Percentiles rank a stretch among this genome's conserved stretches.
Evolutionary conservation across 2,797 vertebrate genomes (phyloP).

Genomic region (Oreochromis grahami): DNA sequence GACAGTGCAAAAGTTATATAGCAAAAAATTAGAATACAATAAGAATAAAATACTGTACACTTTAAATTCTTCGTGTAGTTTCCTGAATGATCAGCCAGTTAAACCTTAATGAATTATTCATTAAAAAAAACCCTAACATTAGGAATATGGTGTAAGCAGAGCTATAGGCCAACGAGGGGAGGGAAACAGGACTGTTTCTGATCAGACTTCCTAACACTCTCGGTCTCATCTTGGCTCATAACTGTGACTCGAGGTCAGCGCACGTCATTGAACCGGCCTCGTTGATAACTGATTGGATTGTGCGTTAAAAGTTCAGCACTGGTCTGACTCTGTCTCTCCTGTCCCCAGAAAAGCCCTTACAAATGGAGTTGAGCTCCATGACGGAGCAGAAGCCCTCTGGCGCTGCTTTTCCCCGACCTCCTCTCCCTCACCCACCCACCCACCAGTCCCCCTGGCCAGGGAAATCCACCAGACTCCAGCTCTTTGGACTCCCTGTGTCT

Average conservation of each 20-base stretch:
- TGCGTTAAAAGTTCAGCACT: conserved; percentile 12
- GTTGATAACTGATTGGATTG: conserved; percentile 41
- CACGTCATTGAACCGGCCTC: background rate
- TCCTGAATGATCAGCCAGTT: background rate
- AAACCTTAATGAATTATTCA: background rate
- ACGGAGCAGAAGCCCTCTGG: conserved; percentile 61
- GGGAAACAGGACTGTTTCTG: background rate
- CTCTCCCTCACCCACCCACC: background rate
- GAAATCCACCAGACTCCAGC: conserved; percentile 4
- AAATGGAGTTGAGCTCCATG: conserved; percentile 72
- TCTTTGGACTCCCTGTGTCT: conserved; percentile 7
- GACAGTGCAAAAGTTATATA: no score
- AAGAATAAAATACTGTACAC: background rate
- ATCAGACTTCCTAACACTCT: background rate
- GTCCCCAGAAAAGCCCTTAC: conserved; percentile 56
- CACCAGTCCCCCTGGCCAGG: background rate
- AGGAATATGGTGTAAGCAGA: background rate
- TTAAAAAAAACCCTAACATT: background rate
- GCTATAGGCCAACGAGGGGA: background rate
- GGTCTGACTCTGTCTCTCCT: conserved; percentile 36
- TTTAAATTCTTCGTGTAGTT: background rate
- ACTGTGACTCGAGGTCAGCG: background rate
- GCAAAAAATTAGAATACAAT: no score
- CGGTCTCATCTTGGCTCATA: background rate
- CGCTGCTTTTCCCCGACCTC: conserved; percentile 56